A percentile compares a stretch with the other conserved stretches of the same genome.
Conservation (phyloP, 2,797 vertebrate genomes). For the Xenentodon cancila region DNA sequence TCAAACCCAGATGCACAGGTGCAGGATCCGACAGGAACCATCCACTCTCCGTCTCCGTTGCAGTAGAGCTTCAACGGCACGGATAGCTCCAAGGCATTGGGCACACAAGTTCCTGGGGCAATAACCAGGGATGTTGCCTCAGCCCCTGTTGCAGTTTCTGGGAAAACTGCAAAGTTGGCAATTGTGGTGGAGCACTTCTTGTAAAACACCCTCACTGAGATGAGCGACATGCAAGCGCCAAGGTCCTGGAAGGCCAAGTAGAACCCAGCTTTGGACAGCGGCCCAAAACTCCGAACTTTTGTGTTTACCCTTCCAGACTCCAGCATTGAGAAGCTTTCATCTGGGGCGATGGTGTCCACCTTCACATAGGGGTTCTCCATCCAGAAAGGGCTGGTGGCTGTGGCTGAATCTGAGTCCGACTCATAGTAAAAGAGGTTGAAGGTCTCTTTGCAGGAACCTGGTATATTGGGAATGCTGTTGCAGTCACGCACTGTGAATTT, state of each 20-base stretch:
- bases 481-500: slow-evolving; percentile 98
- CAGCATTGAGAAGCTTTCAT: slow-evolving; percentile 94
- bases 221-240: slow-evolving; percentile 97
- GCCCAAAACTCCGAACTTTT: slow-evolving; percentile 96
- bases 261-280: slow-evolving; percentile 94
- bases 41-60: slow-evolving; percentile 97
- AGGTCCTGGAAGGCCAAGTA: slow-evolving; percentile 98
- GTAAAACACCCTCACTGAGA: slow-evolving; percentile 96
- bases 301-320: slow-evolving; percentile 93
- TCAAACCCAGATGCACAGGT: slow-evolving; percentile 94
- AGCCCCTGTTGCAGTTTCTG: slow-evolving; percentile 94
- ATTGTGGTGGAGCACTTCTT: slow-evolving; percentile 97
- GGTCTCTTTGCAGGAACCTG: slow-evolving; percentile 98
- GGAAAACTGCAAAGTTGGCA: slow-evolving; percentile 94
- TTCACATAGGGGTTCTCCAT: slow-evolving; percentile 99
- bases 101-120: slow-evolving; percentile 93
- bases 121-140: slow-evolving; percentile 97
- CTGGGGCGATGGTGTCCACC: slow-evolving; percentile 98
- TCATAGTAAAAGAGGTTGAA: slow-evolving; percentile 99
- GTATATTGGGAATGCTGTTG: slow-evolving; percentile 98
- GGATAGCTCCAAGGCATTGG: slow-evolving; percentile 93
- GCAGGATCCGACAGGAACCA: slow-evolving; percentile 96
- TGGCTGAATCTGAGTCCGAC: slow-evolving; percentile 94
- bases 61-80: slow-evolving; percentile 97
- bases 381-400: slow-evolving; percentile 95